Conservation (phyloP, 2,888 invertebrate genomes). For the Gibbula magus region DNA sequence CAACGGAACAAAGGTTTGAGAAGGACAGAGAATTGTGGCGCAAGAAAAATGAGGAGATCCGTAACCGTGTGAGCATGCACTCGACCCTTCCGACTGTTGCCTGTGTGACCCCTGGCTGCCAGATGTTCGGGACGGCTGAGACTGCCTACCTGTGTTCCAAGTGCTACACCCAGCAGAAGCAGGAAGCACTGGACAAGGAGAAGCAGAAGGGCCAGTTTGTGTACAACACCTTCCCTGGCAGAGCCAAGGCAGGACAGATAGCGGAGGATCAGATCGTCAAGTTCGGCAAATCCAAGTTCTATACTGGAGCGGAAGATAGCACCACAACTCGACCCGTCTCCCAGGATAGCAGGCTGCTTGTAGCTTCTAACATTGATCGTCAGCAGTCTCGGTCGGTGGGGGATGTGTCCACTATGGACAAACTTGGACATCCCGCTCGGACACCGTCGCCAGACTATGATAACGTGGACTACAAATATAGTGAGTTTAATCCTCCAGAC, state of each 20-base stretch:
- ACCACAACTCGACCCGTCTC: conserved; percentile 12
- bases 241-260: conserved; percentile 17
- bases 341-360: neutral
- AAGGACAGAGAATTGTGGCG: conserved; percentile 64
- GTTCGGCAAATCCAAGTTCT: conserved; percentile 71
- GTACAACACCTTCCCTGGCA: conserved; percentile 50
- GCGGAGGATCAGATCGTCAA: conserved; percentile 44
- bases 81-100: conserved; percentile 61
- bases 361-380: conserved; percentile 27
- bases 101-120: conserved; percentile 77
- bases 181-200: conserved; percentile 63
- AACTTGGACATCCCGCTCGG: conserved; percentile 35
- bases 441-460: conserved; percentile 68
- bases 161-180: conserved; percentile 77
- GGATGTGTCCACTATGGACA: conserved; percentile 23
- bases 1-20: conserved; percentile 79
- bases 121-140: conserved; percentile 76
- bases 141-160: conserved; percentile 77
- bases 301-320: conserved; percentile 44
- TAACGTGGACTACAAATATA: conserved; percentile 51
- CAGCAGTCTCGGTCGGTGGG: conserved; percentile 33
- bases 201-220: conserved; percentile 32
- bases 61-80: conserved; percentile 60
- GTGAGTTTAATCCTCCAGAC: neutral
- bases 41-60: conserved; percentile 61